Base-by-base conservation (phyloP, 2,888 invertebrate species). In the Cacoxenus indagator region DNA sequence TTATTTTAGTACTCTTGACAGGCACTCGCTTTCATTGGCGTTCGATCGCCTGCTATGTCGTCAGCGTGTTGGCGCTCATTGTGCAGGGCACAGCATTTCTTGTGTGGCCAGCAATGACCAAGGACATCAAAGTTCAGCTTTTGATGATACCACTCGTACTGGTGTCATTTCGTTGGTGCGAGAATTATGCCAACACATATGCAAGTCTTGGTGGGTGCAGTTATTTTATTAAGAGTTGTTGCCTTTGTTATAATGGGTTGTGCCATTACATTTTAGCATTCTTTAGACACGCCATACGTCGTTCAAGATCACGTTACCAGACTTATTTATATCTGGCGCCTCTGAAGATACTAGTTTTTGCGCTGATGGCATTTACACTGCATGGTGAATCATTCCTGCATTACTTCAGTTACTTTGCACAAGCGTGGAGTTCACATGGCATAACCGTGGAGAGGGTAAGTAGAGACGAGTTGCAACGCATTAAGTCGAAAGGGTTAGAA, bases 101-200 rank as follows among this genome's bases (percentile, higher is more conserved):
- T 2, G 89, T 92, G 4, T 94, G 93, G 93, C 92, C 93, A 0
- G 81, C 92, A 9, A 81, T 91, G 37, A 88, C 91, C 62, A 86
- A 89, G 1, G 88, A 88, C 62, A 75, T 86, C 1, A 84, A 88
- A 1, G 84, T 92, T 9, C 93, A 93, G 91, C 84, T 91, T 14
- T 73, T 86, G 67, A 92, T 93, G 0, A 74, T 92, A 3, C 91
- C 93, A 2, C 89, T 93, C 64, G 76, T 93, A 31, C 88, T 95
- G 27, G 90, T 93, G 67, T 95, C 95, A 0, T 89, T 92, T 57
- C 93, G 93, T 24, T 96, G 95, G 95, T 96, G 95, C 95, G 93
- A 94, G 85, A 96, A 95, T 86, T 96, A 91, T 85, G 90, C 93
- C 4, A 90, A 90, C 24, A 82, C 81, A 8, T 78, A 84, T 70